Base-by-base conservation (phyloP, 2,113 vertebrate genomes). In the Bufo gargarizans region DNA sequence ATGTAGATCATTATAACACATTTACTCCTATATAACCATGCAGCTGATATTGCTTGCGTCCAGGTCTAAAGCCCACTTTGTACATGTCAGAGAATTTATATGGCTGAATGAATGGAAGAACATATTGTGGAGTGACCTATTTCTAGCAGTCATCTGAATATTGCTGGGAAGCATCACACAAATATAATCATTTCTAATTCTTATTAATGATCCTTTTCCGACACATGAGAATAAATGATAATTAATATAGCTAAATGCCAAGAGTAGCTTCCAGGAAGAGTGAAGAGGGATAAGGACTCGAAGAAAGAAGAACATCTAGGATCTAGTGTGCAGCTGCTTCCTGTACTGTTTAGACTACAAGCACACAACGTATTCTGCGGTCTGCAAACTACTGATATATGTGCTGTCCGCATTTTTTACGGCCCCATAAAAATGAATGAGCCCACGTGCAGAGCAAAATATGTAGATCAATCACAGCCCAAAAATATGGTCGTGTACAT, bases 91-190 rank as follows among this genome's bases (percentile, higher is more conserved):
- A 77, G 56, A 17, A 58, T 58, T 43, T 33, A 77, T 67, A 47
- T 84, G 82, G 63, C 82, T 55, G 82, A 17, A 77, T 77, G 55
- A 63, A 77, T 86, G 72, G 84, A 9, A 22, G 14, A 86, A 58
- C 84, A 77, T 86, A 77, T 77, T 77, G 72, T 45, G 3, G 45
- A 77, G 67, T 65, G 84, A 86, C 84, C 84, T 77, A 61, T 77
- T 14, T 86, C 33, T 56, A 22, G 43, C 43, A 14, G 55, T 16
- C 69, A 10, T 65, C 19, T 22, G 71, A 20, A 76, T 5, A 85
- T 76, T 22, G 50, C 50, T 77, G 83, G 17, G 53, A 76, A 78
- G 63, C 74, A 43, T 33, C 45, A 33, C 17, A 61, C 43, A 65
- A 63, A 77, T 74, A 14, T 86, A 86, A 77, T 86, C 7, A 86